Base-by-base conservation (phyloP, 2,888 invertebrate species). In the Glomeris marginata region DNA sequence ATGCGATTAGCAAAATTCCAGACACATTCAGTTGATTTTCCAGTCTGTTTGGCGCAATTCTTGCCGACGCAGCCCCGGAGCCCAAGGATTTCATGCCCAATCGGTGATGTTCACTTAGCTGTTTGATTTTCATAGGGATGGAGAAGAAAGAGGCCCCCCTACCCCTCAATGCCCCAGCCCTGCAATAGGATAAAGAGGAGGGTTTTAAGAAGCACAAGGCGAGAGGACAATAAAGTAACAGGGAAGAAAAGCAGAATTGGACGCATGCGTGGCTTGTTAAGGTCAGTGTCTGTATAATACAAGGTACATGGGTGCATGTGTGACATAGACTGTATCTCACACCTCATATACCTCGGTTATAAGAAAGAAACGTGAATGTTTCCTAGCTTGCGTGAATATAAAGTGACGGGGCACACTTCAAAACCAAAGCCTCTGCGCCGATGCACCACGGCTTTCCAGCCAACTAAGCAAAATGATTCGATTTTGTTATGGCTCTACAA, bases 51-150 rank as follows among this genome's bases (percentile, higher is more conserved):
- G 52, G 28, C 41, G 41, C 45, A 36, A 36, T 33, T 20, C 49
- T 28, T 35, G 33, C 21, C 45, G 22, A 5, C n/a, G 34, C 48
- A 43, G 22, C 47, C 42, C 21, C 37, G 20, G 16, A n/a, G 33
- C 47, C 37, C 40, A 16, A 36, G 21, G 50, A 50, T 52, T 52
- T 52, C 47, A 52, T 46, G 52, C 50, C 49, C 52, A 52, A 52
- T 52, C 52, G 52, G 47, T 50, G 44, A 50, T 52, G 52, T 50
- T 52, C 52, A 52, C 40, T 52, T 52, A 53, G 42, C 52, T 52
- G 52, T 46, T 52, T 52, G 52, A 52, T 50, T 50, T 52, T 52
- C 52, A 49, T 49, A 45, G 41, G 35, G 41, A 42, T 34, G 37
- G 38, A 15, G 16, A 38, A 15, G 16, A 38, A 38, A 38, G 8